A percentile compares a stretch with the other conserved stretches of the same genome.
phyloP scores from a whole-genome alignment of 2,888 invertebrate species.

The Melipona bicolor region DNA sequence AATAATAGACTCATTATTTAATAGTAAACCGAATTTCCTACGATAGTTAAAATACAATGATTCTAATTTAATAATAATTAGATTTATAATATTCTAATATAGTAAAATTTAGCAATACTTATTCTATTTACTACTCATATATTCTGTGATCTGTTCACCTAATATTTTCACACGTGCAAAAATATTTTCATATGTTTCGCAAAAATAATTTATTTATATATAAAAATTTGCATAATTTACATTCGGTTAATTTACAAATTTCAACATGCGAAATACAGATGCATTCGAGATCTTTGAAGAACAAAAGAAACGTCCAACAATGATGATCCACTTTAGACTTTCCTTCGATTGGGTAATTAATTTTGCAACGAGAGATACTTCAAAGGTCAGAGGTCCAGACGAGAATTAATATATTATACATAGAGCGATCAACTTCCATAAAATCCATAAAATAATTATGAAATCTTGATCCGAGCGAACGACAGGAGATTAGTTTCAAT shows the following conservation, averaged over 20 bases:
- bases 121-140: not conserved
- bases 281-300: rapidly evolving
- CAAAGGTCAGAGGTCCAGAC: not conserved
- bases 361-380: too few relatives aligned
- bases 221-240: not conserved
- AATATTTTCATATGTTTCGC: not conserved
- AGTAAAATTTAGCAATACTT: not conserved
- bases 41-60: too few relatives aligned
- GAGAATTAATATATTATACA: not conserved
- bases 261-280: not conserved
- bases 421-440: conserved; percentile 4
- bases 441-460: conserved; percentile 17
- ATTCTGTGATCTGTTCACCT: too few relatives aligned
- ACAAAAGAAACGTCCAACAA: not conserved
- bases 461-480: conserved; percentile 7
- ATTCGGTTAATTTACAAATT: not conserved
- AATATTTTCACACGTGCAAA: too few relatives aligned
- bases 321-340: not conserved
- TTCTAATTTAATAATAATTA: too few relatives aligned
- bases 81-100: not conserved
- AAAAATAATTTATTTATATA: not conserved
- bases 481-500: conserved; percentile 26
- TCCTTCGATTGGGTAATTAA: not conserved
- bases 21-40: not conserved
- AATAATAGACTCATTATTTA: not conserved